These are phyloP conservation scores for Cherax quadricarinatus DNA, from an alignment of 1,140 invertebrate genomes.

Conservation along the genomic window DNA sequence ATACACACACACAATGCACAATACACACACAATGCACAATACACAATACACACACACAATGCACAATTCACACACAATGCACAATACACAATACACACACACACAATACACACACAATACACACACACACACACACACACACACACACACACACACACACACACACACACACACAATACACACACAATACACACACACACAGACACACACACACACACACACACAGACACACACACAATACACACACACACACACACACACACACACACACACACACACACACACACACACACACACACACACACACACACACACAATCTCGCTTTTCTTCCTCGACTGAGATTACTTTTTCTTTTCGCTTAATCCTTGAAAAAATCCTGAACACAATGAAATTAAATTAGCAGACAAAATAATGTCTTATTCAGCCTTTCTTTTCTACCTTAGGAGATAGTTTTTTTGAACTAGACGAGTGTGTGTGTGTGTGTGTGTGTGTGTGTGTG, in stretches of 20 bases:
- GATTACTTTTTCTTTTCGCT: not conserved
- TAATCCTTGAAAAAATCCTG: constrained; percentile 6
- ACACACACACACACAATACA: too few species aligned
- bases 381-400: not conserved
- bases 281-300: not conserved
- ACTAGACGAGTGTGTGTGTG: too few species aligned
- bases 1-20: not conserved
- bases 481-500: too few species aligned
- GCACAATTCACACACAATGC: too few species aligned
- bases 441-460: too few species aligned
- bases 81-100: too few species aligned
- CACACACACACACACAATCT: not conserved
- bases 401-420: not conserved
- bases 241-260: constrained; percentile 7
- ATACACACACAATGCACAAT: too few species aligned
- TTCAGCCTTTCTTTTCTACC: not conserved
- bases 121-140: constrained; percentile 16
- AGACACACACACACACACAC: too few species aligned
- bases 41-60: too few species aligned
- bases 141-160: too few species aligned
- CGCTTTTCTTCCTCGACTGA: not conserved
- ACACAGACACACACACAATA: not conserved
- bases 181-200: too few species aligned
- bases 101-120: too few species aligned
- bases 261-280: not conserved